These are phyloP conservation scores for Drosophila miranda DNA, from an alignment of 1,140 invertebrate species.

Conservation along the genomic window DNA sequence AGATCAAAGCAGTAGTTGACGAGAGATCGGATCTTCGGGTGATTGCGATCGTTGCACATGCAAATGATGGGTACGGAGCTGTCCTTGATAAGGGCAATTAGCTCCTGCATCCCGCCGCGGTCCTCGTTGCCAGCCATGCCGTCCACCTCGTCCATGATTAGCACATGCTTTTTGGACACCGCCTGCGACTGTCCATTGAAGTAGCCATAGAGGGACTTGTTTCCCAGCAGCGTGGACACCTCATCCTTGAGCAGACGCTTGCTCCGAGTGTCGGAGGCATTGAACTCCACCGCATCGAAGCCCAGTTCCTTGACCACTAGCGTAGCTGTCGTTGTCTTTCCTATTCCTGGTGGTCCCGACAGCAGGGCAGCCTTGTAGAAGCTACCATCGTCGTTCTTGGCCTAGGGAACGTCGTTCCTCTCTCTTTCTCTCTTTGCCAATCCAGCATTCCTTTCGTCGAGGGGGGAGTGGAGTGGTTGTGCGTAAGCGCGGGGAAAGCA, in stretches of 20 bases:
- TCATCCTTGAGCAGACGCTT: constrained; percentile 94
- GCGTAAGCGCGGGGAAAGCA: constrained; percentile 21
- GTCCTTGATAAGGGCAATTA: constrained; percentile 96
- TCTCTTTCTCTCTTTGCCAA: constrained; percentile 19
- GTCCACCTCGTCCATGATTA: constrained; percentile 99
- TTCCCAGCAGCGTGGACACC: constrained; percentile 90
- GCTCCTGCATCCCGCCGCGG: constrained; percentile 96
- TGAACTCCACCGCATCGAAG: constrained; percentile 96
- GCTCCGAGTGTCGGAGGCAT: constrained; percentile 98
- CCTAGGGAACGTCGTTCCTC: constrained; percentile 86
- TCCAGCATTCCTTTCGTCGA: not conserved
- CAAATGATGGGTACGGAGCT: constrained; percentile 97
- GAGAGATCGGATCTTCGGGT: constrained; percentile 96
- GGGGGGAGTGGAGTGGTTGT: constrained; percentile 13
- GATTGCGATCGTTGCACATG: constrained; percentile 98
- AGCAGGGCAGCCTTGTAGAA: constrained; percentile 96
- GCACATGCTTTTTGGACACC: constrained; percentile 92
- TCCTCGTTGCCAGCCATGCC: constrained; percentile 99
- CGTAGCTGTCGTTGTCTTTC: constrained; percentile 94
- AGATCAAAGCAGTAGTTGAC: constrained; percentile 98
- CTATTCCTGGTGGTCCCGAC: constrained; percentile 97
- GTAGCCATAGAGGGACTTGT: constrained; percentile 87
- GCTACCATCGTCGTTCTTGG: constrained; percentile 91
- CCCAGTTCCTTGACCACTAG: constrained; percentile 93
- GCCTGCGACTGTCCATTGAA: too few relatives aligned